Conservation (phyloP, 2,888 invertebrate genomes). For the Dugesia japonica region DNA sequence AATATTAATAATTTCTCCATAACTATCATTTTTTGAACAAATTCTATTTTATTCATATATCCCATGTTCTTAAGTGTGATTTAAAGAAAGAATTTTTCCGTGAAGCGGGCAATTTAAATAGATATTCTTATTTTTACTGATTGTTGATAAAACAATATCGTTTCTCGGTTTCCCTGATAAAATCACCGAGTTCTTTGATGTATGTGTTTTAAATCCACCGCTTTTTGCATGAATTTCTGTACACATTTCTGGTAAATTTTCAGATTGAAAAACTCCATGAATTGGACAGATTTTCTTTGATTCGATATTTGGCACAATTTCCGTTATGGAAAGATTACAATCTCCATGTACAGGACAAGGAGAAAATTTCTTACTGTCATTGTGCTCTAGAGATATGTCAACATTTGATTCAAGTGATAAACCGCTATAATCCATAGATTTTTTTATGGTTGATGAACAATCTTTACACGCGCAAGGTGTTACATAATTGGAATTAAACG, state of each 20-base stretch:
- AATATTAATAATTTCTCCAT: too few relatives aligned
- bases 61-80: neutral
- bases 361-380: neutral
- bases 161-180: neutral
- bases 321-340: conserved; percentile 2
- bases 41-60: too few relatives aligned
- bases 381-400: conserved; percentile 4
- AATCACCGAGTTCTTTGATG: neutral
- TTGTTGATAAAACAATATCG: conserved; percentile 15
- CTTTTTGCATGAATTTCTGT: neutral
- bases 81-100: conserved; percentile 1
- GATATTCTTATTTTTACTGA: conserved; percentile 16
- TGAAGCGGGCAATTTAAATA: conserved; percentile 10
- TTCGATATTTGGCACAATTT: conserved; percentile 13
- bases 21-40: too few relatives aligned
- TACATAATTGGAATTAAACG: neutral
- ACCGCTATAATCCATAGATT: neutral
- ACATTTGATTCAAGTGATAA: neutral
- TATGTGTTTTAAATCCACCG: neutral
- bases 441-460: neutral
- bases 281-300: conserved; percentile 11
- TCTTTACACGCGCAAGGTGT: neutral
- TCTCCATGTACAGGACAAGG: conserved; percentile 9
- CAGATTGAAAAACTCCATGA: neutral
- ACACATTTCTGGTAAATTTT: conserved; percentile 11